Percentiles rank a stretch among this genome's conserved stretches.
phyloP scores from a whole-genome alignment of 2,888 invertebrate species.

The Epirrita christyi region DNA sequence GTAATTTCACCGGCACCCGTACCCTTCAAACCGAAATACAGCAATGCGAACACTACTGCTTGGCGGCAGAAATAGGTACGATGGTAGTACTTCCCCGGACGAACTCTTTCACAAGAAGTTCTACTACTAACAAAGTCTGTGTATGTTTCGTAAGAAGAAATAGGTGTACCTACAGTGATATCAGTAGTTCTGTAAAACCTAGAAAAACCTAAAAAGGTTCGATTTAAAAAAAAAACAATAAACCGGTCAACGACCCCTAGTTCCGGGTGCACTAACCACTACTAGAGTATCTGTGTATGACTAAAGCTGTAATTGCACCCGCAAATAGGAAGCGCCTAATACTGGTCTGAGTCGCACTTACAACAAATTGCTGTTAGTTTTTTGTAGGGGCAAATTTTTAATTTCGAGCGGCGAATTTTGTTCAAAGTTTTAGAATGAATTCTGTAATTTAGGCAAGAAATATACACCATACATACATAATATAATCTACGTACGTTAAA shows the following conservation, averaged over 20 bases:
- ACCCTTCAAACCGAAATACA: too few species aligned
- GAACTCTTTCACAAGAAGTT: too few species aligned
- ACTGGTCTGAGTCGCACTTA: conserved; percentile 49
- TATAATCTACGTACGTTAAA: not conserved
- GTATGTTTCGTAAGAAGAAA: too few species aligned
- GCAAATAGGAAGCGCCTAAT: conserved; percentile 55
- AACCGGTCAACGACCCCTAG: conserved; percentile 8
- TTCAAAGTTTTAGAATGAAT: conserved; percentile 13
- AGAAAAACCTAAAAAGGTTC: too few species aligned
- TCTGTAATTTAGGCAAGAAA: conserved; percentile 5
- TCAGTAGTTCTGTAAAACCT: too few species aligned
- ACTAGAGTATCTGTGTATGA: conserved; percentile 5
- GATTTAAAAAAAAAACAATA: not conserved
- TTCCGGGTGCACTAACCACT: conserved; percentile 1
- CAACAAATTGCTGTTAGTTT: conserved; percentile 56
- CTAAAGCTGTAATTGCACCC: conserved; percentile 50
- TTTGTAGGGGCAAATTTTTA: conserved; percentile 53
- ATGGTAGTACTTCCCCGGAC: too few species aligned
- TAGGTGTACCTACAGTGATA: too few species aligned
- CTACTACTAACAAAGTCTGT: too few species aligned
- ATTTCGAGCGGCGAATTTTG: conserved; percentile 29
- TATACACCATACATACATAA: not conserved
- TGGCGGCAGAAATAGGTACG: too few species aligned
- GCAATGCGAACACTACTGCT: too few species aligned
- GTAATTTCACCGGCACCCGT: too few species aligned